phyloP scores from a whole-genome alignment of 2,888 invertebrate species.

The Calameuta pallipes region DNA sequence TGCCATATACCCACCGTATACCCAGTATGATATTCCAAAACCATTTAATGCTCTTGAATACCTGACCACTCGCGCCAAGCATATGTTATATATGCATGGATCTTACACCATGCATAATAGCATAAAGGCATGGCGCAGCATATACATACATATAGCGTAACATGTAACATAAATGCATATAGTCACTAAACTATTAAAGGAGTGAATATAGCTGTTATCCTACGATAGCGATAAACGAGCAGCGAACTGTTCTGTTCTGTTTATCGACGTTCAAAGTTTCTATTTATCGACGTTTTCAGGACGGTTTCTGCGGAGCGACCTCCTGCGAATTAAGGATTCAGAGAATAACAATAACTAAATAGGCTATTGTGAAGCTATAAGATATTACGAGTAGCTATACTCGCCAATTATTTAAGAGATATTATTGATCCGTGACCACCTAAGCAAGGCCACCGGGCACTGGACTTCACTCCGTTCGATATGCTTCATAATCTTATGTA shows the following conservation, averaged over 20 bases:
- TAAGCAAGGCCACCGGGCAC: conserved; percentile 36
- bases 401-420: conserved; percentile 47
- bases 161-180: background rate
- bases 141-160: too few relatives aligned
- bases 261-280: background rate
- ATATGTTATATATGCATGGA: too few relatives aligned
- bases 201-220: background rate
- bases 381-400: conserved; percentile 30
- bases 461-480: background rate
- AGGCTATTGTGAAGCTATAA: conserved; percentile 23
- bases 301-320: background rate
- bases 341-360: background rate
- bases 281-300: background rate
- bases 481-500: background rate
- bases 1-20: too few relatives aligned
- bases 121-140: background rate
- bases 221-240: background rate
- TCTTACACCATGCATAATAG: background rate
- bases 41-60: background rate
- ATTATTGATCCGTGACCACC: conserved; percentile 45
- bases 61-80: background rate
- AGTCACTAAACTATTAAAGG: background rate
- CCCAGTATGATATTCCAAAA: background rate
- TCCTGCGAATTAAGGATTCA: background rate
- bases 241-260: background rate